Conservation (phyloP, 2,888 invertebrate genomes). For the Euphydryas editha region DNA sequence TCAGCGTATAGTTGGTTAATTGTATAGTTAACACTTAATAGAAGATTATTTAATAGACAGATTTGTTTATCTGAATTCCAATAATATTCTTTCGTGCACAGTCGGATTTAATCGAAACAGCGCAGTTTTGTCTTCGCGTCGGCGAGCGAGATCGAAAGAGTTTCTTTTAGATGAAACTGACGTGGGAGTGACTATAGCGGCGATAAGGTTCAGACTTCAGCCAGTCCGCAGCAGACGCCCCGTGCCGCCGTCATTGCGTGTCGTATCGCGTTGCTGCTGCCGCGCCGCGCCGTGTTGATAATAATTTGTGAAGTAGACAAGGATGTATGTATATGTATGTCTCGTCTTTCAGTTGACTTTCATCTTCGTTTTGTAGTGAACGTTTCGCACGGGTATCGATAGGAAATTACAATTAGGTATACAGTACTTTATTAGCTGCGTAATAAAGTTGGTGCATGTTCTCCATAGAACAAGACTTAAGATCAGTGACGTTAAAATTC, state of each 20-base stretch:
- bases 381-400: conserved; percentile 81
- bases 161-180: conserved; percentile 58
- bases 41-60: conserved; percentile 38
- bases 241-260: conserved; percentile 55
- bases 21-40: conserved; percentile 26
- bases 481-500: conserved; percentile 23
- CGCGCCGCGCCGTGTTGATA: conserved; percentile 67
- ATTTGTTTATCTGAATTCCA: conserved; percentile 47
- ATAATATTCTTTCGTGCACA: conserved; percentile 60
- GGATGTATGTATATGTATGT: conserved; percentile 82
- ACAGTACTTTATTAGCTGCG: conserved; percentile 71
- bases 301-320: conserved; percentile 80
- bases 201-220: conserved; percentile 56
- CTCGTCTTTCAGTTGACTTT: conserved; percentile 84
- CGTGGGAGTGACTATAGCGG: conserved; percentile 72
- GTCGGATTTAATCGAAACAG: conserved; percentile 65
- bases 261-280: conserved; percentile 54
- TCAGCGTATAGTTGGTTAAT: conserved; percentile 12
- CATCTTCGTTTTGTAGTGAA: conserved; percentile 82
- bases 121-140: conserved; percentile 60
- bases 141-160: conserved; percentile 71
- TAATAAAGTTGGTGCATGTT: conserved; percentile 73
- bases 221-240: conserved; percentile 53
- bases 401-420: conserved; percentile 69
- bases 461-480: conserved; percentile 47